Evolutionary conservation across 30 jellyfish, hydroid and myxozoan species (phyloP).

Genomic region (Catostylus mosaicus): DNA sequence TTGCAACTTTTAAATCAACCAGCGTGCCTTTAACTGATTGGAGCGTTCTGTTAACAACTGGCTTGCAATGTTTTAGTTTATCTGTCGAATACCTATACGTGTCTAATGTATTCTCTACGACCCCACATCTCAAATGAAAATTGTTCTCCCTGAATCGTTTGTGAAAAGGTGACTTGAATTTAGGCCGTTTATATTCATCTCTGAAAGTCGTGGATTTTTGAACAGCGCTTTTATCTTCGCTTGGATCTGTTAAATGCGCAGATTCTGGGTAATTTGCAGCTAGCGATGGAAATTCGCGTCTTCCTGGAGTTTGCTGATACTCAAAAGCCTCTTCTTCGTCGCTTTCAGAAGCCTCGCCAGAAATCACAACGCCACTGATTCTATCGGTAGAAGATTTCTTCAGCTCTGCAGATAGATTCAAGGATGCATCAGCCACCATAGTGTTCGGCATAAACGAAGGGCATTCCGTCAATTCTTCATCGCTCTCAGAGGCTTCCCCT

Average conservation of each 20-base stretch:
- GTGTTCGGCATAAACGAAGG: conserved; percentile 76
- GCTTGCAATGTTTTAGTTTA: conserved; percentile 48
- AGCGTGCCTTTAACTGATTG: conserved; percentile 28
- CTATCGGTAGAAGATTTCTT: conserved; percentile 26
- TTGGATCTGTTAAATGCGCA: conserved; percentile 4
- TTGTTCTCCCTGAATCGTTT: conserved; percentile 75
- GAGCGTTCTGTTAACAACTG: conserved; percentile 36
- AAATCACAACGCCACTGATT: conserved; percentile 90
- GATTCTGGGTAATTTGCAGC: conserved; percentile 49
- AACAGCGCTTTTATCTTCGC: neutral
- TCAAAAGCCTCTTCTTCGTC: conserved; percentile 77
- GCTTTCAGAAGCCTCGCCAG: conserved; percentile 96
- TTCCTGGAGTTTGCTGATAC: conserved; percentile 31
- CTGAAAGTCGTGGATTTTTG: conserved; percentile 51
- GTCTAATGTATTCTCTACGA: conserved; percentile 73
- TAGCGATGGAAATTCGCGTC: conserved; percentile 79
- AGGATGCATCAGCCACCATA: conserved; percentile 65
- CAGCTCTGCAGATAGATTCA: conserved; percentile 8
- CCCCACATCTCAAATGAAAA: conserved; percentile 79
- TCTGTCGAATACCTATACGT: conserved; percentile 45
- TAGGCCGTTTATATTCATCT: conserved; percentile 56
- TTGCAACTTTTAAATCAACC: conserved; percentile 41
- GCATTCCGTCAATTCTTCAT: conserved; percentile 76
- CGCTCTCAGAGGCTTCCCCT: conserved; percentile 95
- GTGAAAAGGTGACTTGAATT: conserved; percentile 63